Conservation (phyloP, 2,888 invertebrate species). For the Mythimna loreyi region DNA sequence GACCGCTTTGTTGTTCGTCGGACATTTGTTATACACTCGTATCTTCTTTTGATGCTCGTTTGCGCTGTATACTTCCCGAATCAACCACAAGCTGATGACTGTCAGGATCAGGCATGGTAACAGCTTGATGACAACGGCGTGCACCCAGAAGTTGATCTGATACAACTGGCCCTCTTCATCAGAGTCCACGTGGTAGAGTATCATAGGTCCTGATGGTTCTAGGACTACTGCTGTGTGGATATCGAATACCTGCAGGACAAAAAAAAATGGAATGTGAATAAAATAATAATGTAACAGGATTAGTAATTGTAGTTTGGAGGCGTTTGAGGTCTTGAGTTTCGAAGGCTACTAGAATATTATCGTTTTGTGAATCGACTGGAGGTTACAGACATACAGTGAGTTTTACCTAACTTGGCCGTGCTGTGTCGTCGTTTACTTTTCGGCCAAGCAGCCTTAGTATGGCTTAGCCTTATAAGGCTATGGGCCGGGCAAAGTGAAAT, state of each 20-base stretch:
- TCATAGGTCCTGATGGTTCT: conserved; percentile 87
- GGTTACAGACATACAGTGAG: no score
- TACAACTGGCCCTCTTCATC: conserved; percentile 91
- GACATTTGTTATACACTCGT: conserved; percentile 85
- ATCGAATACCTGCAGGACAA: conserved; percentile 81
- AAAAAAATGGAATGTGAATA: conserved; percentile 5
- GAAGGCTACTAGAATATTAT: no score
- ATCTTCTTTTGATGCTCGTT: conserved; percentile 93
- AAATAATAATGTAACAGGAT: no score
- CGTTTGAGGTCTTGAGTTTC: no score
- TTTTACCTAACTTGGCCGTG: no score
- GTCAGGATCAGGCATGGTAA: conserved; percentile 95
- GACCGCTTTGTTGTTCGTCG: conserved; percentile 80
- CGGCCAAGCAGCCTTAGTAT: no score
- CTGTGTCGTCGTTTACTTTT: no score
- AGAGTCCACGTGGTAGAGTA: conserved; percentile 89
- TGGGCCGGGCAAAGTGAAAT: no score
- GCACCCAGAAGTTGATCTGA: conserved; percentile 95
- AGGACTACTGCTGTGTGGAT: conserved; percentile 87
- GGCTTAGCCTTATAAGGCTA: no score
- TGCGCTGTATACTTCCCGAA: conserved; percentile 93
- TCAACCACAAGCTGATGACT: conserved; percentile 93
- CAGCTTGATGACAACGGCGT: conserved; percentile 95
- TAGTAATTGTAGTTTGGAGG: no score
- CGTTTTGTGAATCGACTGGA: no score